These are phyloP conservation scores for Aurelia aurita DNA, from an alignment of 30 jellyfish, hydroid and myxozoan genomes.

Conservation along the genomic window DNA sequence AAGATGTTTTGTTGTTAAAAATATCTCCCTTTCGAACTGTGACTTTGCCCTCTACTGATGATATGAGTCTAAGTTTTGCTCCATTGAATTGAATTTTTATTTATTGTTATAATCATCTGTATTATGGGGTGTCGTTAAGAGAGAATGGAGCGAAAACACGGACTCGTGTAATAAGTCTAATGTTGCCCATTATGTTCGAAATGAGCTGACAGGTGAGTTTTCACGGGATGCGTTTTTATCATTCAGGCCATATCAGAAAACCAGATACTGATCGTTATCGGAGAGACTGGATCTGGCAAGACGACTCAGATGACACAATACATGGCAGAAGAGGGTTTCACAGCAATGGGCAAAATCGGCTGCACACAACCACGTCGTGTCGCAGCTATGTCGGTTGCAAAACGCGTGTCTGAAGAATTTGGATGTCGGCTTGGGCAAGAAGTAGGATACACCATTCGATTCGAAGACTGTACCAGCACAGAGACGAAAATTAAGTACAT, in stretches of 20 bases:
- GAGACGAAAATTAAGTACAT: conserved; percentile 97
- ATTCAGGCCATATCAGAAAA: conserved; percentile 92
- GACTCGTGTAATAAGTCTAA: no score
- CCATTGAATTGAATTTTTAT: no score
- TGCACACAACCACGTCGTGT: conserved; percentile 99
- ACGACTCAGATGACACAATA: conserved; percentile 99
- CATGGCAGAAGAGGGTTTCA: conserved; percentile 99
- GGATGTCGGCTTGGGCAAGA: conserved; percentile 99
- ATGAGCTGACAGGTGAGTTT: no score
- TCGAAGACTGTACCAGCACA: conserved; percentile 98
- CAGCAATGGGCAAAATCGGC: conserved; percentile 92
- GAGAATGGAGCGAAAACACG: no score
- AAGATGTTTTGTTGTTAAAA: no score
- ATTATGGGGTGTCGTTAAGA: no score
- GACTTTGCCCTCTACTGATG: no score
- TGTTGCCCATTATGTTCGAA: no score
- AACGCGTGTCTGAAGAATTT: conserved; percentile 98
- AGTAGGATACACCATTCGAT: conserved; percentile 99
- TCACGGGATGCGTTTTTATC: not conserved
- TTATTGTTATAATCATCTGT: no score
- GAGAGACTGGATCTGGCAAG: conserved; percentile 99
- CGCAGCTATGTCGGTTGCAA: conserved; percentile 99
- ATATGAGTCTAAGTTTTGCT: no score
- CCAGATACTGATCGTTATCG: conserved; percentile 96
- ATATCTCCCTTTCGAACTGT: no score